Conservation (phyloP, 1,140 invertebrate species). For the Zaprionus tsacasi region DNA sequence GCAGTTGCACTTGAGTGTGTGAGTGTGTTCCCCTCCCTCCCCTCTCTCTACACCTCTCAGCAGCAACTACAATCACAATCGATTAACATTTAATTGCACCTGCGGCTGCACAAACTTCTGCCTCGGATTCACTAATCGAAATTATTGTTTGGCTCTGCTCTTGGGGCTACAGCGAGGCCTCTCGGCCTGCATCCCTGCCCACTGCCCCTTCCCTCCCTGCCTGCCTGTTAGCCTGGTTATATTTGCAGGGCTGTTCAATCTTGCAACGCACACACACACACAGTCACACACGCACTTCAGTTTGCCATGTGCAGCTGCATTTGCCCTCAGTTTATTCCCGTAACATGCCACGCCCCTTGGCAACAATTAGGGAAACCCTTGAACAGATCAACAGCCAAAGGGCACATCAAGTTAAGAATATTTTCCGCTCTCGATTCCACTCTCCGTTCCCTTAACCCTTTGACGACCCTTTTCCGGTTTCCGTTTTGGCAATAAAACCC, state of each 20-base stretch:
- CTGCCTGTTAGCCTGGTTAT: slow-evolving; percentile 6
- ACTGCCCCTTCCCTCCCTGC: too few species aligned
- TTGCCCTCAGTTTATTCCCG: background rate
- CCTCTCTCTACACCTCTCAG: background rate
- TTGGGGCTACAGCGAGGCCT: slow-evolving; percentile 17
- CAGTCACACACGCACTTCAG: slow-evolving; percentile 7
- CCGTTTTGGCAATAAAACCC: slow-evolving; percentile 38
- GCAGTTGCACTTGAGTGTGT: slow-evolving; percentile 23
- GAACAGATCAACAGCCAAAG: slow-evolving; percentile 38
- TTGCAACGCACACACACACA: slow-evolving; percentile 13
- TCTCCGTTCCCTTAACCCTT: slow-evolving; percentile 27
- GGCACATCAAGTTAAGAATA: slow-evolving; percentile 48
- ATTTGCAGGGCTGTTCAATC: slow-evolving; percentile 31
- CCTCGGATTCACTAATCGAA: slow-evolving; percentile 63
- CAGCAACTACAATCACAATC: slow-evolving; percentile 59
- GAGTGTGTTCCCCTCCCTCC: slow-evolving; percentile 28
- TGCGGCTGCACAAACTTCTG: slow-evolving; percentile 49
- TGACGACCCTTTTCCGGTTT: slow-evolving; percentile 35
- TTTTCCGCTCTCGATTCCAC: slow-evolving; percentile 41
- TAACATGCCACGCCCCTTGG: background rate
- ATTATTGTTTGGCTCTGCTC: slow-evolving; percentile 62
- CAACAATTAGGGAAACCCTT: slow-evolving; percentile 33
- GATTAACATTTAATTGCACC: slow-evolving; percentile 78
- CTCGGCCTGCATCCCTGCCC: background rate
- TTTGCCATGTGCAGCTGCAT: slow-evolving; percentile 6